Percentiles rank a stretch among this genome's conserved stretches.
Evolutionary conservation across 2,888 invertebrate genomes (phyloP).

Genomic region (Hanleya hanleyi): DNA sequence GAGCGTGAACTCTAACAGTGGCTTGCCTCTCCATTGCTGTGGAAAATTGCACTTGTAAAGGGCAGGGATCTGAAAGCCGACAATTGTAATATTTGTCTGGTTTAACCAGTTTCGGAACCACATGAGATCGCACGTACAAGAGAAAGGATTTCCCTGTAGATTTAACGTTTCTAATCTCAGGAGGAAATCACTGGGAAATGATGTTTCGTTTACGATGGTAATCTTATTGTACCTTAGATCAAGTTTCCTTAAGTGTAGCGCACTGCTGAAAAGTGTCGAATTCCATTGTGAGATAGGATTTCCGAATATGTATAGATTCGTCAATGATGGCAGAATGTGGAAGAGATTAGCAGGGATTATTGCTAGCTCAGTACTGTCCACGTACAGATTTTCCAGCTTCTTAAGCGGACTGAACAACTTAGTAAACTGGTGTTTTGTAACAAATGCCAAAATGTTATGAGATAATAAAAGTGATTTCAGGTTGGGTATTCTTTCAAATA

Average conservation of each 20-base stretch:
- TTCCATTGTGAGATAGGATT: constrained; percentile 22
- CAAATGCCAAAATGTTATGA: too few relatives aligned
- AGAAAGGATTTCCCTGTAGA: constrained; percentile 91
- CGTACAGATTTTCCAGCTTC: constrained; percentile 50
- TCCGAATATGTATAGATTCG: neutral
- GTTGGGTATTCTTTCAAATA: too few relatives aligned
- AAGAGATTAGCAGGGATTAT: constrained; percentile 67
- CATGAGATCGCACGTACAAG: constrained; percentile 92
- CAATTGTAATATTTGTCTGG: constrained; percentile 84
- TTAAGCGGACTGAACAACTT: constrained; percentile 37
- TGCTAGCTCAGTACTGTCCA: constrained; percentile 65
- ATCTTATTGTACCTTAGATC: constrained; percentile 67
- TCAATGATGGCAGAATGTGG: constrained; percentile 76
- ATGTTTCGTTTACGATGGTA: constrained; percentile 60
- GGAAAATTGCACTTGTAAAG: constrained; percentile 50
- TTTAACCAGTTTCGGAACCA: constrained; percentile 94
- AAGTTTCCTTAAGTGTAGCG: constrained; percentile 35
- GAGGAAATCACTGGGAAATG: constrained; percentile 79
- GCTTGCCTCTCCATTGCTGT: constrained; percentile 42
- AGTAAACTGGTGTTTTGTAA: too few relatives aligned
- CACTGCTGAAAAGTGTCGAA: constrained; percentile 7
- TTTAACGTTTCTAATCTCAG: constrained; percentile 77
- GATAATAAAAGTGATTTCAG: too few relatives aligned
- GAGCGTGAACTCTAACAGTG: constrained; percentile 43
- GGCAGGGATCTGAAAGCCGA: constrained; percentile 28